Percentiles rank a stretch among this genome's conserved stretches.
Conservation (phyloP, 1,140 invertebrate species). For the Drosophila santomea region DNA sequence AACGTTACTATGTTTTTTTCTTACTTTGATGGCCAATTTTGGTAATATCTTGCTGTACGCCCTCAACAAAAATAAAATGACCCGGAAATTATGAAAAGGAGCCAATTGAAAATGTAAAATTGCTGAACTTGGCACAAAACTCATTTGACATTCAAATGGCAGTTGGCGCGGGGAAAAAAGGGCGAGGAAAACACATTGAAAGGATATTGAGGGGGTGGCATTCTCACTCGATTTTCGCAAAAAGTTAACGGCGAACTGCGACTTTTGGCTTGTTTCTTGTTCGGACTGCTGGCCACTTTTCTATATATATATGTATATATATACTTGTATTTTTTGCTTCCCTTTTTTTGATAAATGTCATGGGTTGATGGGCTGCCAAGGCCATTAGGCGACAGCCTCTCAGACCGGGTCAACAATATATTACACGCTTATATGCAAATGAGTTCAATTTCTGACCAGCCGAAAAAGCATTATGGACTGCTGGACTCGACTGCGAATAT, state of each 20-base stretch:
- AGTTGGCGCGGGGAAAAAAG: constrained; percentile 1
- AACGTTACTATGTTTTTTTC: constrained; percentile 6
- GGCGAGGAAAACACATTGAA: not conserved
- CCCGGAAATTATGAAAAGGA: constrained; percentile 65
- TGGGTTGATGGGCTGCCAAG: constrained; percentile 64
- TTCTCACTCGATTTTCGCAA: constrained; percentile 33
- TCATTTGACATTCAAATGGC: constrained; percentile 69
- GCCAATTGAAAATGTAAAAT: constrained; percentile 72
- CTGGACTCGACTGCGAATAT: constrained; percentile 28
- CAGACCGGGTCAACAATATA: constrained; percentile 51
- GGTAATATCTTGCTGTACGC: not conserved
- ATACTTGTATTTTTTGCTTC: constrained; percentile 10
- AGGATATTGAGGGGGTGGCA: constrained; percentile 12
- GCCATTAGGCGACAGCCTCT: constrained; percentile 55
- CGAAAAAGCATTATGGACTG: constrained; percentile 53
- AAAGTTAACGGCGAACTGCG: constrained; percentile 26
- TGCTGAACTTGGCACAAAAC: constrained; percentile 73
- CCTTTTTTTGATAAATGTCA: constrained; percentile 59
- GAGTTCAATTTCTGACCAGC: constrained; percentile 63
- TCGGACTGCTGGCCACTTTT: constrained; percentile 14
- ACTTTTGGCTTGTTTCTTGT: constrained; percentile 23
- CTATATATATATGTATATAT: not conserved
- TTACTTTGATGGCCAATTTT: constrained; percentile 1
- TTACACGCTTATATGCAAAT: constrained; percentile 68
- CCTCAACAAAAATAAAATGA: constrained; percentile 4